Conservation (phyloP, 2,888 invertebrate species). For the Macaria notata region DNA sequence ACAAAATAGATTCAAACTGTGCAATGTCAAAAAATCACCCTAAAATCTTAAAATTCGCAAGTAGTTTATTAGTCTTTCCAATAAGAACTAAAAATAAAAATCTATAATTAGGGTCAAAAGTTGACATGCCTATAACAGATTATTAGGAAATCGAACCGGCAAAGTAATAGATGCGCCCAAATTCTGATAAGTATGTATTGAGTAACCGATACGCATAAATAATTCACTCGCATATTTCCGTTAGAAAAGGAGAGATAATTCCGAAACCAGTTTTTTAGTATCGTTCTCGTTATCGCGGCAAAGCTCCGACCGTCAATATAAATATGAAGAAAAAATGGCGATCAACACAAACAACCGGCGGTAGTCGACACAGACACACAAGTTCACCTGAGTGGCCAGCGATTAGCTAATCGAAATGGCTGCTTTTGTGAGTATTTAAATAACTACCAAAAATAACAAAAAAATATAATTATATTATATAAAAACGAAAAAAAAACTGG, state of each 20-base stretch:
- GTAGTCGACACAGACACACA: constrained; percentile 71
- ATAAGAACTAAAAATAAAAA: constrained; percentile 24
- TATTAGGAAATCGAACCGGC: constrained; percentile 39
- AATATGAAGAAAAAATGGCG: constrained; percentile 65
- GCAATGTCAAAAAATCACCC: too few species aligned
- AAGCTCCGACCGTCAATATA: constrained; percentile 62
- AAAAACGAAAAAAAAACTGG: background rate
- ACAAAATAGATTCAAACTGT: too few species aligned
- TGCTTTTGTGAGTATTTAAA: constrained; percentile 68
- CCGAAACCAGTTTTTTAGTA: constrained; percentile 60
- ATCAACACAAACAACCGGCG: constrained; percentile 67
- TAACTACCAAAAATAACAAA: constrained; percentile 1
- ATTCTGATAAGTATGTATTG: constrained; percentile 49
- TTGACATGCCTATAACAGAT: constrained; percentile 2
- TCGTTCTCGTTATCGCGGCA: constrained; percentile 55
- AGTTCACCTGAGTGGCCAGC: constrained; percentile 67
- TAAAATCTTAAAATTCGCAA: too few species aligned
- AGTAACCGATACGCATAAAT: constrained; percentile 64
- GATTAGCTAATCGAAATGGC: constrained; percentile 79
- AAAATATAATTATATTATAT: background rate
- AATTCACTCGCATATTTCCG: constrained; percentile 66
- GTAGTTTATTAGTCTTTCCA: too few species aligned
- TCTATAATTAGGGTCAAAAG: constrained; percentile 28
- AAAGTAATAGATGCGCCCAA: constrained; percentile 40
- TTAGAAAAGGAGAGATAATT: constrained; percentile 67